A percentile compares a stretch with the other conserved stretches of the same genome.
These are phyloP conservation scores for zebrafish (Danio rerio) DNA, from an alignment of 2,113 vertebrate genomes.

Conservation along the genomic window DNA sequence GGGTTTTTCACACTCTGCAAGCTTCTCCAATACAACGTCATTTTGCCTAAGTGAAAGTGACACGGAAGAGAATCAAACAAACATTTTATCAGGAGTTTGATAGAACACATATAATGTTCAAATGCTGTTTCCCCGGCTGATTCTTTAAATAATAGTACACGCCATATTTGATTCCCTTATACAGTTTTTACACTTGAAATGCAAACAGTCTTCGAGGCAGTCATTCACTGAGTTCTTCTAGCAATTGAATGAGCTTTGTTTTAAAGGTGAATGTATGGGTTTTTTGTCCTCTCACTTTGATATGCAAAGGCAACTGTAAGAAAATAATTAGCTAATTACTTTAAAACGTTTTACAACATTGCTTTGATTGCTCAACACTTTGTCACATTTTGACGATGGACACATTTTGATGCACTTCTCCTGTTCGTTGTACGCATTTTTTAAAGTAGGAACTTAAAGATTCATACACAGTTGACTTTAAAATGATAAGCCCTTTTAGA, in stretches of 20 bases:
- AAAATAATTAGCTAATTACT: no score
- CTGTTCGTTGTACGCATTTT: no score
- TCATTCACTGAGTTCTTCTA: neutral
- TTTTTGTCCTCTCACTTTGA: no score
- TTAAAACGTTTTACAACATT: no score
- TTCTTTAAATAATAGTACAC: constrained; percentile 30
- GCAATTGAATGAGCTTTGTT: neutral
- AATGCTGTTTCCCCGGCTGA: constrained; percentile 14
- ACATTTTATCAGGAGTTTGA: constrained; percentile 36
- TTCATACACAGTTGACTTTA: no score
- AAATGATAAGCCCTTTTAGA: no score
- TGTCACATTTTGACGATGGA: no score
- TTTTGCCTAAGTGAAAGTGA: constrained; percentile 22
- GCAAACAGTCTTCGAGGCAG: constrained; percentile 11
- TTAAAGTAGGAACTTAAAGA: no score
- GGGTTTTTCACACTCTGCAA: neutral
- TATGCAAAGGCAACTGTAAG: no score
- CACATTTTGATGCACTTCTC: no score
- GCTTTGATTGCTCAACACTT: no score
- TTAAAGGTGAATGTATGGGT: neutral
- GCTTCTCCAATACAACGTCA: constrained; percentile 3
- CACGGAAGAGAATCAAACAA: constrained; percentile 36
- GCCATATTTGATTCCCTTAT: constrained; percentile 21
- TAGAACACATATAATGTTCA: constrained; percentile 25
- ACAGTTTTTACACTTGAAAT: constrained; percentile 14